These are phyloP conservation scores for Limenitis camilla DNA, from an alignment of 2,888 invertebrate species.

Conservation along the genomic window DNA sequence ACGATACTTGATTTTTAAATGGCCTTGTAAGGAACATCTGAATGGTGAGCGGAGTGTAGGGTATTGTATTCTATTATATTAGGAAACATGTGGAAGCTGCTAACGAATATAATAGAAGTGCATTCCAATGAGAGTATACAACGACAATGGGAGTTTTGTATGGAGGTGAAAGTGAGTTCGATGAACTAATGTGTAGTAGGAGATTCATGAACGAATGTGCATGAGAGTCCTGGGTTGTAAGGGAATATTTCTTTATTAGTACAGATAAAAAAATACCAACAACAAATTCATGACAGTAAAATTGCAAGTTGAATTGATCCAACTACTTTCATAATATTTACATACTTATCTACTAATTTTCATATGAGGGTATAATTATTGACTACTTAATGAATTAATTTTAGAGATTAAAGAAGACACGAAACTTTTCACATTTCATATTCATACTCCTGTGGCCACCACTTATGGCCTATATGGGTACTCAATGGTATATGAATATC, in stretches of 20 bases:
- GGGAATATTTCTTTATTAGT: neutral
- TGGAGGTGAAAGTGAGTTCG: constrained; percentile 70
- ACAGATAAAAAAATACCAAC: neutral
- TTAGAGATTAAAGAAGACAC: too few species aligned
- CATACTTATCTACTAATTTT: too few species aligned
- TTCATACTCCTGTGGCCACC: too few species aligned
- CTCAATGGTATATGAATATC: too few species aligned
- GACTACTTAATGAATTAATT: too few species aligned
- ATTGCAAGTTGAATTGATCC: too few species aligned
- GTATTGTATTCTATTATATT: constrained; percentile 34
- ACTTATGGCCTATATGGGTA: too few species aligned
- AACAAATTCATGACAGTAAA: too few species aligned
- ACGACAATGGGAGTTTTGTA: constrained; percentile 45
- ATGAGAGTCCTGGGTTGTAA: constrained; percentile 20
- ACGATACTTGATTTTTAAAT: neutral
- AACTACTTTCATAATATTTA: too few species aligned
- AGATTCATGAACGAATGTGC: constrained; percentile 21
- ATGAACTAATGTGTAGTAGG: constrained; percentile 70
- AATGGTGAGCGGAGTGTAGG: neutral
- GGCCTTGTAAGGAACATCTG: neutral
- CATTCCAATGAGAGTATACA: constrained; percentile 63
- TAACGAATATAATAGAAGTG: constrained; percentile 60
- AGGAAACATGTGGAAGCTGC: constrained; percentile 45
- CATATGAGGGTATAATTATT: too few species aligned
- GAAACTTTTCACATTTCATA: too few species aligned